phyloP scores from a whole-genome alignment of 2,113 vertebrate species.

The Ailurus styani region DNA sequence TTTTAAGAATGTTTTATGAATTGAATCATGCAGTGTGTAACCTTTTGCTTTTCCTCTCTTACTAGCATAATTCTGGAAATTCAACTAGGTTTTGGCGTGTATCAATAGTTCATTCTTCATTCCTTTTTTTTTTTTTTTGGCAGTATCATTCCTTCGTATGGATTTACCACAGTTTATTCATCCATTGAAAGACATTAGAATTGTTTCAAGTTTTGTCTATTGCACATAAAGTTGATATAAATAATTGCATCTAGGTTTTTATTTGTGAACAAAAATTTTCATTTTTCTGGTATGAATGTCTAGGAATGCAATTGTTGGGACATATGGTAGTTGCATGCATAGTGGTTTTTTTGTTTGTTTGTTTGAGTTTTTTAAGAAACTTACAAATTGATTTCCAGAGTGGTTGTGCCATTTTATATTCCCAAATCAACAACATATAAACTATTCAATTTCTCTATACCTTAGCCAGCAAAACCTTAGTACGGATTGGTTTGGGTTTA shows the following conservation, averaged over 20 bases:
- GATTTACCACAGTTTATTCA: background rate
- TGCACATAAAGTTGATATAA: background rate
- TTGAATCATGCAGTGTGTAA: background rate
- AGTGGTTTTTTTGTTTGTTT: background rate
- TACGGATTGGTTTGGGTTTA: background rate
- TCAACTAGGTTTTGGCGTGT: background rate
- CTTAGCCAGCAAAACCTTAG: background rate
- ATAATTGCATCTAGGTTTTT: background rate
- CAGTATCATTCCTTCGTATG: background rate
- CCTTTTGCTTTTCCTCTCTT: background rate
- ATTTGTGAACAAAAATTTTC: background rate
- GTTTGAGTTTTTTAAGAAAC: background rate
- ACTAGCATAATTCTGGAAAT: background rate
- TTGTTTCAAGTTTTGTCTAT: background rate
- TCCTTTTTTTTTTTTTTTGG: background rate
- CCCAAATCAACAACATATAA: too few relatives aligned
- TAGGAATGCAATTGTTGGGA: background rate
- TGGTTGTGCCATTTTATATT: background rate
- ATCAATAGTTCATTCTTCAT: background rate
- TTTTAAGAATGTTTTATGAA: background rate
- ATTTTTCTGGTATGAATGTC: background rate
- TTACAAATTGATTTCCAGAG: background rate
- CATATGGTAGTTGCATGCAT: background rate
- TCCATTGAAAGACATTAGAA: background rate
- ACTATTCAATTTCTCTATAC: background rate